phyloP scores from a whole-genome alignment of 2,888 invertebrate genomes.

The Siphlonurus alternatus region DNA sequence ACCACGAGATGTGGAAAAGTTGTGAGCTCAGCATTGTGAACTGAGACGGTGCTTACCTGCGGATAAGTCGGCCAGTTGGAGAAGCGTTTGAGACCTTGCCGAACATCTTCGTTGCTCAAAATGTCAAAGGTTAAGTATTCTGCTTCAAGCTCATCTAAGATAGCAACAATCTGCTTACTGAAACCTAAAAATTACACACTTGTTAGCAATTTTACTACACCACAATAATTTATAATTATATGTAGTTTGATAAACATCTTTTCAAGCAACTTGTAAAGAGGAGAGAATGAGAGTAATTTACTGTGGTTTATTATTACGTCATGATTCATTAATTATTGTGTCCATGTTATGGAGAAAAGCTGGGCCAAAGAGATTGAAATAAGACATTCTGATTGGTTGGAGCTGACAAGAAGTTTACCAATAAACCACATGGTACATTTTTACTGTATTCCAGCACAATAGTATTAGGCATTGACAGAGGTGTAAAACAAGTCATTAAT shows the following conservation, averaged over 20 bases:
- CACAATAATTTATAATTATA: background rate
- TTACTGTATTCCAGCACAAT: too few species aligned
- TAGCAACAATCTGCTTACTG: constrained; percentile 58
- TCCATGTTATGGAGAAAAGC: too few species aligned
- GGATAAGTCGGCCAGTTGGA: constrained; percentile 36
- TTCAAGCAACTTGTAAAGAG: background rate
- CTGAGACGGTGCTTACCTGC: constrained; percentile 40
- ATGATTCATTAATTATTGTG: too few species aligned
- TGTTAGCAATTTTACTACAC: background rate
- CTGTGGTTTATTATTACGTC: too few species aligned
- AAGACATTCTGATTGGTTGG: too few species aligned
- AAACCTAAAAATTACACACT: constrained; percentile 31
- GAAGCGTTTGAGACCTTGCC: constrained; percentile 30
- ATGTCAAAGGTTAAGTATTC: constrained; percentile 32
- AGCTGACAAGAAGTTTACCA: too few species aligned
- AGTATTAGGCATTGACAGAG: too few species aligned
- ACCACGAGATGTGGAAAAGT: too few species aligned
- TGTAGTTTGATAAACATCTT: background rate
- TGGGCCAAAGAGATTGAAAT: too few species aligned
- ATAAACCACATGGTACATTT: too few species aligned
- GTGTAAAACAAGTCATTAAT: too few species aligned
- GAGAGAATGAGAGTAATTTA: background rate
- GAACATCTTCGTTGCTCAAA: constrained; percentile 29
- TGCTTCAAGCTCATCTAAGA: constrained; percentile 47
- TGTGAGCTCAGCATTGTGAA: too few species aligned